Evolutionary conservation across 2,888 invertebrate genomes (phyloP).

Genomic region (Strigamia crassipes): DNA sequence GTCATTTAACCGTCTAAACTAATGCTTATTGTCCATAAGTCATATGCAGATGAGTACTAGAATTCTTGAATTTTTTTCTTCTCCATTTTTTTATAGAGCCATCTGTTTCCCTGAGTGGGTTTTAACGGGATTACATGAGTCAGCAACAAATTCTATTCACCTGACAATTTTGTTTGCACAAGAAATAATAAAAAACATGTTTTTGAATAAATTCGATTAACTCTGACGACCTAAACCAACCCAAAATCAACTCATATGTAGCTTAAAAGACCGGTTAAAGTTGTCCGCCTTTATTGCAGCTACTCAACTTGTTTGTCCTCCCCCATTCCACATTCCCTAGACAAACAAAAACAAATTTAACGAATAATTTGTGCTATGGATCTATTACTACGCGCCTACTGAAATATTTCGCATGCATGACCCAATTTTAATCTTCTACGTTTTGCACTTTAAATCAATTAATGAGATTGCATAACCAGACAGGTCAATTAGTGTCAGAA

Average conservation of each 20-base stretch:
- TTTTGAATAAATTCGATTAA: conserved; percentile 18
- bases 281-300: conserved; percentile 10
- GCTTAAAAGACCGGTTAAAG: background rate
- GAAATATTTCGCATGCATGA: too few species aligned
- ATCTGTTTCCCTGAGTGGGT: background rate
- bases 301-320: conserved; percentile 1
- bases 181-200: background rate
- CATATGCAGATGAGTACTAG: background rate
- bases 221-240: background rate
- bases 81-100: conserved; percentile 10
- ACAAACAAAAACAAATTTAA: background rate
- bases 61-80: background rate
- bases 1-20: background rate
- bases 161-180: background rate
- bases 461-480: background rate
- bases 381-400: too few species aligned
- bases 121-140: conserved; percentile 25
- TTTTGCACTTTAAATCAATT: conserved; percentile 12
- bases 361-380: background rate
- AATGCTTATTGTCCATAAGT: background rate
- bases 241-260: conserved; percentile 6
- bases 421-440: background rate
- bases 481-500: conserved; percentile 14
- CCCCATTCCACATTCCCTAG: background rate
- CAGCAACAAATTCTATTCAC: conserved; percentile 26